Conservation (phyloP, 2,888 invertebrate species). For the Molanna angustata region DNA sequence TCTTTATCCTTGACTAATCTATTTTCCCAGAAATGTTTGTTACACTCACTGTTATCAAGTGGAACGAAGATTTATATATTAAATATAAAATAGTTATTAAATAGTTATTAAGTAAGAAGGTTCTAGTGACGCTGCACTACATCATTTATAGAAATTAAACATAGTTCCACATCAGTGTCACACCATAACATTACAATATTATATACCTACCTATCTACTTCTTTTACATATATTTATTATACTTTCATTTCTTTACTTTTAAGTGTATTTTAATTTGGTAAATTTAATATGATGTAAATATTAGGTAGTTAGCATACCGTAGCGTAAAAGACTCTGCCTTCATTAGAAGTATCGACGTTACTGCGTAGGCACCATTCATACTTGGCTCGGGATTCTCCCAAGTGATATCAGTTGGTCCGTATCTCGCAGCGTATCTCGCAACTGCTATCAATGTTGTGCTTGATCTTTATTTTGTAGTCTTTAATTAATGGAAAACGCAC, state of each 20-base stretch:
- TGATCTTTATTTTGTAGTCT: too few species aligned
- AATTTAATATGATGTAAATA: constrained; percentile 32
- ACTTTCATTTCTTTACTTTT: constrained; percentile 23
- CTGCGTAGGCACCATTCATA: constrained; percentile 8
- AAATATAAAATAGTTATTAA: too few species aligned
- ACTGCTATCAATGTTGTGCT: too few species aligned
- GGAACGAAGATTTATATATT: constrained; percentile 22
- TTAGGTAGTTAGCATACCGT: constrained; percentile 30
- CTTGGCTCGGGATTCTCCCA: constrained; percentile 12
- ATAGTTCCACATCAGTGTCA: too few species aligned
- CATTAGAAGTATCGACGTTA: constrained; percentile 30
- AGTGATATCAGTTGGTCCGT: too few species aligned
- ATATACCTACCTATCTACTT: too few species aligned
- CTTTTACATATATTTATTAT: constrained; percentile 9
- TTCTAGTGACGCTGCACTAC: too few species aligned
- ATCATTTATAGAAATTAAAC: too few species aligned
- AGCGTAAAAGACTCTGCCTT: constrained; percentile 32
- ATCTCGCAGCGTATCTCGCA: too few species aligned
- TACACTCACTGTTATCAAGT: constrained; percentile 29
- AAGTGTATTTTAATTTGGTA: constrained; percentile 23
- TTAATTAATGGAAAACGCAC: too few species aligned
- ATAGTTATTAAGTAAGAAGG: too few species aligned
- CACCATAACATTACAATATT: too few species aligned
- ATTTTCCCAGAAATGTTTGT: constrained; percentile 30
- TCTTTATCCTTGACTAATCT: constrained; percentile 30